Conservation (phyloP, 2,797 vertebrate genomes). For the Sebastes matsubarae region DNA sequence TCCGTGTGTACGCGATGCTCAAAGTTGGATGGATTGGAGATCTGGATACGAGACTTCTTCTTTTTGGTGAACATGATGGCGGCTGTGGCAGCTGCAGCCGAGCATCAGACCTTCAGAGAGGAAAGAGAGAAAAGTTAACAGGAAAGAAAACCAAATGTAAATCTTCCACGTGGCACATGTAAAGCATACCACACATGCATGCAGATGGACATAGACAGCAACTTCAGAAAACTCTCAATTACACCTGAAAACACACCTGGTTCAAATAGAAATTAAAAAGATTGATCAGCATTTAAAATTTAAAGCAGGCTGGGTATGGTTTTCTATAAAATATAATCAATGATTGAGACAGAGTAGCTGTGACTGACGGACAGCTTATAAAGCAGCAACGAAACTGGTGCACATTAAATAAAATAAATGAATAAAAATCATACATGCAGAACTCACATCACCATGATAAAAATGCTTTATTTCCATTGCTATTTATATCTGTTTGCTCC, state of each 20-base stretch:
- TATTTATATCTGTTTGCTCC: no score
- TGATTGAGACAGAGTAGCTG: not conserved
- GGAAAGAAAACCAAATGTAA: not conserved
- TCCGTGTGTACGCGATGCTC: conserved; percentile 97
- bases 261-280: not conserved
- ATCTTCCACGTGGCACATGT: not conserved
- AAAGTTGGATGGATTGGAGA: conserved; percentile 95
- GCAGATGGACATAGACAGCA: not conserved
- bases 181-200: not conserved
- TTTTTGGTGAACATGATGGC: conserved; percentile 92
- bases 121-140: not conserved
- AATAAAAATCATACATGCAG: not conserved
- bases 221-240: not conserved
- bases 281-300: not conserved
- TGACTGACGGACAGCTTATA: no score
- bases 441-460: not conserved
- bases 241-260: not conserved
- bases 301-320: not conserved
- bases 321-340: not conserved
- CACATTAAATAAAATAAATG: not conserved
- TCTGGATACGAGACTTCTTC: conserved; percentile 95
- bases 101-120: conserved; percentile 80
- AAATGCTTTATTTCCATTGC: no score
- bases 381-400: not conserved
- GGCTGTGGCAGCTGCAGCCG: conserved; percentile 51